Evolutionary conservation across 2,888 invertebrate species (phyloP).

Genomic region (Bruchidius siliquastri): DNA sequence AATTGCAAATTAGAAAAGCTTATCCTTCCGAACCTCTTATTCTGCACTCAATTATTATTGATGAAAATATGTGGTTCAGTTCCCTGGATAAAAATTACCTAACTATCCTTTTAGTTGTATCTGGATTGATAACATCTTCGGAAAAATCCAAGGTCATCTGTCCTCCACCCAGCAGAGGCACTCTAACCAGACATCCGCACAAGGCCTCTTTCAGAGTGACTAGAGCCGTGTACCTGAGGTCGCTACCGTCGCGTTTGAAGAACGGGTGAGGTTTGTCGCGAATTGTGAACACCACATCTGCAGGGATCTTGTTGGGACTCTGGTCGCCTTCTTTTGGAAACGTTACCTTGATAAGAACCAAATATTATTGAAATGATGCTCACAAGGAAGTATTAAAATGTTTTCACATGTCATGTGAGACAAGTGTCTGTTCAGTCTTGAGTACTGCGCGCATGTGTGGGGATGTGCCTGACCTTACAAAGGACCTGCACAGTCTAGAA

Average conservation of each 20-base stretch:
- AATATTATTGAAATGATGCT: no score
- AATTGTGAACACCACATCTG: conserved; percentile 92
- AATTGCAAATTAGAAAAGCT: no score
- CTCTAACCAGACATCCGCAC: conserved; percentile 76
- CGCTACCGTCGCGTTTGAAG: conserved; percentile 88
- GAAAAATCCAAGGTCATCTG: conserved; percentile 60
- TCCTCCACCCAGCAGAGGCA: conserved; percentile 80
- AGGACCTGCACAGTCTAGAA: no score
- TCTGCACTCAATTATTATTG: no score
- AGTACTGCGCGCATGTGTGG: no score
- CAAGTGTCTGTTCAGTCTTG: no score
- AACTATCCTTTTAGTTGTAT: conserved; percentile 73
- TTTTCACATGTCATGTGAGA: no score
- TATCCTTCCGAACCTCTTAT: no score
- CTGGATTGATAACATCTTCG: conserved; percentile 79
- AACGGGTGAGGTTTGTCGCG: conserved; percentile 82
- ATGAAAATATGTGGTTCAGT: no score
- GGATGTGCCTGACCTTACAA: no score
- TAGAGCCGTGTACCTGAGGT: conserved; percentile 79
- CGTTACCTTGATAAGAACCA: conserved; percentile 53
- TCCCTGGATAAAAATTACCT: conserved; percentile 50
- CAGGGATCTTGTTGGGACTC: conserved; percentile 82
- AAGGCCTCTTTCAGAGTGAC: conserved; percentile 82
- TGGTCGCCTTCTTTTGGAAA: conserved; percentile 95
- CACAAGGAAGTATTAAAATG: no score